Percentiles rank a stretch among this genome's conserved stretches.
phyloP scores from a whole-genome alignment of 1,140 invertebrate genomes.

The Tetramorium simillimum region DNA sequence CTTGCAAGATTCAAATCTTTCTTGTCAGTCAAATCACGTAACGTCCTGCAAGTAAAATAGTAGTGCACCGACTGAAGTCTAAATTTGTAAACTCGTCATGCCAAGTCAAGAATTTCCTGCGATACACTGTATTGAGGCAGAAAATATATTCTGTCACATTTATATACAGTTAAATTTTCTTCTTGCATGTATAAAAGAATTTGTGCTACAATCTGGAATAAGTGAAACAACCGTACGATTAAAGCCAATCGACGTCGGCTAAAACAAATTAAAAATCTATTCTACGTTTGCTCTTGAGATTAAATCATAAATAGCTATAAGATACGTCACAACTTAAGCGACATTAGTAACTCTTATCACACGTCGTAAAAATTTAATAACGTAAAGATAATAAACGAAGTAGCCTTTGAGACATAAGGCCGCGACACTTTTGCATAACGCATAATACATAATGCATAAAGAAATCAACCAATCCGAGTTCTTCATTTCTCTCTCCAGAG shows the following conservation, averaged over 20 bases:
- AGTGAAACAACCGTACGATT: not conserved
- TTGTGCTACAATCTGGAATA: not conserved
- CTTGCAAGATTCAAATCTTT: conserved; percentile 25
- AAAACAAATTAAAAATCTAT: not conserved
- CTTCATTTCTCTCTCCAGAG: no score
- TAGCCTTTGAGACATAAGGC: not conserved
- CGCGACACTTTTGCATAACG: no score
- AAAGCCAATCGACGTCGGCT: not conserved
- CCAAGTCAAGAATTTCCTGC: not conserved
- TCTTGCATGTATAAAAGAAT: not conserved
- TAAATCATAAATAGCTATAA: not conserved
- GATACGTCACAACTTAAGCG: not conserved
- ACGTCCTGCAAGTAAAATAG: conserved; percentile 2
- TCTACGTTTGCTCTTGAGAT: not conserved
- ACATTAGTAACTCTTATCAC: not conserved
- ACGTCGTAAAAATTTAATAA: not conserved
- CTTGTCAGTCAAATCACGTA: conserved; percentile 15
- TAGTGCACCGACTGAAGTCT: not conserved
- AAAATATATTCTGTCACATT: not conserved
- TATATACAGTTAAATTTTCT: not conserved
- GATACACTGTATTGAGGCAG: not conserved
- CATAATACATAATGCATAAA: no score
- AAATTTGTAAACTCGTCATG: not conserved
- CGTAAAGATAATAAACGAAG: not conserved
- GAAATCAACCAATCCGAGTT: no score